Evolutionary conservation across 2,113 vertebrate species (phyloP).

Genomic region (Hippocampus zosterae): DNA sequence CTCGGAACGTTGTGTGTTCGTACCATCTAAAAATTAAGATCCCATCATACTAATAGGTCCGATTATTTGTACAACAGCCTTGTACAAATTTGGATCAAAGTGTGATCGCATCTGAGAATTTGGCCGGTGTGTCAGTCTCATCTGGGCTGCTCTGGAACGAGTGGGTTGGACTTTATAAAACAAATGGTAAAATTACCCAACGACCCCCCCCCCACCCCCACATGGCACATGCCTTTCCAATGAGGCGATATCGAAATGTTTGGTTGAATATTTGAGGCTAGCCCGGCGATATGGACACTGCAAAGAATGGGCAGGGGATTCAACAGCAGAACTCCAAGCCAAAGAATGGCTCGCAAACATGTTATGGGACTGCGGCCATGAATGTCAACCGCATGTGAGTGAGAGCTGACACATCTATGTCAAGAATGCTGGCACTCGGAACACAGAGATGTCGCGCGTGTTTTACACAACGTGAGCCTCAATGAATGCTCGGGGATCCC

Average conservation of each 20-base stretch:
- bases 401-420: slow-evolving; percentile 41
- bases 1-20: not conserved
- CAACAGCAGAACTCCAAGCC: slow-evolving; percentile 36
- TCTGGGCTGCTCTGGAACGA: not conserved
- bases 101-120: too few relatives aligned
- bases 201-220: too few relatives aligned
- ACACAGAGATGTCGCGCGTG: slow-evolving; percentile 29
- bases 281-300: not conserved
- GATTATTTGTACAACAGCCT: too few relatives aligned
- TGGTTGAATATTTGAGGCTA: slow-evolving; percentile 2
- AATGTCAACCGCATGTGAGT: slow-evolving; percentile 26
- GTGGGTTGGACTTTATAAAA: not conserved
- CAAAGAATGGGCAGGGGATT: slow-evolving; percentile 27
- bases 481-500: slow-evolving; percentile 44
- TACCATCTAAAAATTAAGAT: not conserved
- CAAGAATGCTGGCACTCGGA: slow-evolving; percentile 55
- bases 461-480: slow-evolving; percentile 52
- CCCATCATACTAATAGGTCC: too few relatives aligned
- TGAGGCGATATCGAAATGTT: not conserved
- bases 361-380: slow-evolving; percentile 17
- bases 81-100: too few relatives aligned
- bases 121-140: not conserved
- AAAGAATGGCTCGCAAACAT: not conserved
- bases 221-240: not conserved
- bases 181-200: not conserved